Conservation (phyloP, 2,113 vertebrate genomes). For the Toxotes jaculatrix region DNA sequence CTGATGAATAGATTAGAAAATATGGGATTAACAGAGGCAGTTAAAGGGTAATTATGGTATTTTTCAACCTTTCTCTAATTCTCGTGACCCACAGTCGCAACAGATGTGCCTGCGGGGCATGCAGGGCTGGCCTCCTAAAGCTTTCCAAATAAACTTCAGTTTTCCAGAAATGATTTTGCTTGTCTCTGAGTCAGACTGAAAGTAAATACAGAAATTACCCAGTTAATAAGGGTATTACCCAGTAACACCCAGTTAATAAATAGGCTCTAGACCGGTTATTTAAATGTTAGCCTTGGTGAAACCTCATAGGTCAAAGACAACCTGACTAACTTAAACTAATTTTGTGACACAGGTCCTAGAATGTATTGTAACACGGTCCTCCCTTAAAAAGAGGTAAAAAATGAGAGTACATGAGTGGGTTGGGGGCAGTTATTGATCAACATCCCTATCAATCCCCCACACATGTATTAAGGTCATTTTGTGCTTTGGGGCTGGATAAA, state of each 20-base stretch:
- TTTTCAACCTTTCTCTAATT: background rate
- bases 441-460: background rate
- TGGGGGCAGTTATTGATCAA: conserved; percentile 26
- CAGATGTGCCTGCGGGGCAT: background rate
- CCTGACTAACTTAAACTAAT: background rate
- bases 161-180: background rate
- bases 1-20: background rate
- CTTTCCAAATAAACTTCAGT: background rate
- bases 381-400: conserved; percentile 25
- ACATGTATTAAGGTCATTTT: conserved; percentile 19
- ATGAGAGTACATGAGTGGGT: background rate
- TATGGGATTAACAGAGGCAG: background rate
- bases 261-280: background rate
- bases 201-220: conserved; percentile 9
- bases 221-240: background rate
- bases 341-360: background rate
- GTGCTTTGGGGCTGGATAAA: background rate
- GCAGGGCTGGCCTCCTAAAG: background rate
- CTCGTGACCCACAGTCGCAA: background rate
- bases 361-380: background rate
- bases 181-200: background rate
- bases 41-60: background rate
- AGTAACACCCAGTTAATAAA: background rate
- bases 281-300: background rate
- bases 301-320: background rate